A percentile compares a stretch with the other conserved stretches of the same genome.
These are phyloP conservation scores for Radopholus similis DNA, from an alignment of 1,140 invertebrate species.

Conservation along the genomic window DNA sequence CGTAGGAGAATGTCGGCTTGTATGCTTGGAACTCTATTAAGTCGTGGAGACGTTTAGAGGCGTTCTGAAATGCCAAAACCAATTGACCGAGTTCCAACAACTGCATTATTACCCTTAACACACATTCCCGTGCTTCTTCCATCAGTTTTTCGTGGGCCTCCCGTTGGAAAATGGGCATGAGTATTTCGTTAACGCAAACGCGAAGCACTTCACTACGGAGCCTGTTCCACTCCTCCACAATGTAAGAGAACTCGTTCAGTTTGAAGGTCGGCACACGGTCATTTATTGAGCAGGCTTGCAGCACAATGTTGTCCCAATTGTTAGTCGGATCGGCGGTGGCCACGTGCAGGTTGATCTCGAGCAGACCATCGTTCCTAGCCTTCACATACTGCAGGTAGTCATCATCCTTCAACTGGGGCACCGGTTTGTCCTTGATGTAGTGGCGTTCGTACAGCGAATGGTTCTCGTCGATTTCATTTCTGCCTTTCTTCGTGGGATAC, in stretches of 20 bases:
- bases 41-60: slow-evolving; percentile 3
- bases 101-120: slow-evolving; percentile 66
- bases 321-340: slow-evolving; percentile 19
- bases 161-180: slow-evolving; percentile 81
- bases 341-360: slow-evolving; percentile 38
- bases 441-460: slow-evolving; percentile 77
- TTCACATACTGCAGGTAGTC: slow-evolving; percentile 75
- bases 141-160: slow-evolving; percentile 78
- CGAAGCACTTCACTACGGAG: slow-evolving; percentile 80
- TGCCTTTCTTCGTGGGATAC: slow-evolving; percentile 72
- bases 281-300: slow-evolving; percentile 1
- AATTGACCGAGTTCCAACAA: background rate
- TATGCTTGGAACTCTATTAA: slow-evolving; percentile 20
- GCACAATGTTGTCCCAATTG: background rate
- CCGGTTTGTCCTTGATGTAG: slow-evolving; percentile 90
- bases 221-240: slow-evolving; percentile 90
- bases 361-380: slow-evolving; percentile 62
- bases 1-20: slow-evolving; percentile 39
- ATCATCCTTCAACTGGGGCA: slow-evolving; percentile 80
- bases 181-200: slow-evolving; percentile 77
- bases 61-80: slow-evolving; percentile 25
- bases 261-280: slow-evolving; percentile 19
- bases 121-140: slow-evolving; percentile 81
- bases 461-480: slow-evolving; percentile 69
- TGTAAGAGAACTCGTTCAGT: slow-evolving; percentile 29